A percentile compares a stretch with the other conserved stretches of the same genome.
Conservation (phyloP, 2,888 invertebrate species). For the Margaritifera margaritifera region DNA sequence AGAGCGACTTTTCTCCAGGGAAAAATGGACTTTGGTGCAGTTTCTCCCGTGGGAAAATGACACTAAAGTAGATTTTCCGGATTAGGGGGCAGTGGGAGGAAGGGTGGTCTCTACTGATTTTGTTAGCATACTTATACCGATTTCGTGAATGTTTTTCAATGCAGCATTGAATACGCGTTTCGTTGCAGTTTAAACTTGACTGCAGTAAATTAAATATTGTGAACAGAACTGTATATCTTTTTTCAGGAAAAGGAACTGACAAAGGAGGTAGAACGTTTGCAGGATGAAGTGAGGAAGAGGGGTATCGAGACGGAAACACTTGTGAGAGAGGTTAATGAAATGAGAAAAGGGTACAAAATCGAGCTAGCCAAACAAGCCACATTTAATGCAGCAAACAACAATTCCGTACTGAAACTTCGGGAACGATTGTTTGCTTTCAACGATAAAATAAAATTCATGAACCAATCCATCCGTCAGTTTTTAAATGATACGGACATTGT, state of each 20-base stretch:
- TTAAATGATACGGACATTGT: conserved; percentile 19
- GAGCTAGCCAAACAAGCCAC: conserved; percentile 48
- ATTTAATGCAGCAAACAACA: conserved; percentile 55
- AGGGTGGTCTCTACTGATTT: too few relatives aligned
- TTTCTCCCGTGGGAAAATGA: too few relatives aligned
- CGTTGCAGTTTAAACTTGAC: too few relatives aligned
- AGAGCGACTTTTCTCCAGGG: too few relatives aligned
- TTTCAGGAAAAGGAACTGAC: conserved; percentile 37
- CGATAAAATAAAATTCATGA: conserved; percentile 37
- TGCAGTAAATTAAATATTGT: too few relatives aligned
- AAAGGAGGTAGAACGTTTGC: conserved; percentile 25
- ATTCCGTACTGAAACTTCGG: conserved; percentile 43
- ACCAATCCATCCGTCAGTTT: conserved; percentile 37
- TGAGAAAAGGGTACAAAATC: conserved; percentile 31
- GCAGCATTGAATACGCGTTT: too few relatives aligned
- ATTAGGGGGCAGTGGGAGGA: too few relatives aligned
- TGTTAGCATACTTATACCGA: too few relatives aligned
- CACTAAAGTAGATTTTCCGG: too few relatives aligned
- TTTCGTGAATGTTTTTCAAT: too few relatives aligned
- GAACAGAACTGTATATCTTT: too few relatives aligned
- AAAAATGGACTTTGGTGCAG: too few relatives aligned
- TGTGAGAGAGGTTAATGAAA: conserved; percentile 29
- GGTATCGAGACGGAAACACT: conserved; percentile 33
- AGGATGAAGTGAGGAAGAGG: conserved; percentile 27
- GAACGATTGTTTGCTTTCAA: conserved; percentile 47